Conservation (phyloP, 2,888 invertebrate species). For the Sphaerophoria rueppellii region DNA sequence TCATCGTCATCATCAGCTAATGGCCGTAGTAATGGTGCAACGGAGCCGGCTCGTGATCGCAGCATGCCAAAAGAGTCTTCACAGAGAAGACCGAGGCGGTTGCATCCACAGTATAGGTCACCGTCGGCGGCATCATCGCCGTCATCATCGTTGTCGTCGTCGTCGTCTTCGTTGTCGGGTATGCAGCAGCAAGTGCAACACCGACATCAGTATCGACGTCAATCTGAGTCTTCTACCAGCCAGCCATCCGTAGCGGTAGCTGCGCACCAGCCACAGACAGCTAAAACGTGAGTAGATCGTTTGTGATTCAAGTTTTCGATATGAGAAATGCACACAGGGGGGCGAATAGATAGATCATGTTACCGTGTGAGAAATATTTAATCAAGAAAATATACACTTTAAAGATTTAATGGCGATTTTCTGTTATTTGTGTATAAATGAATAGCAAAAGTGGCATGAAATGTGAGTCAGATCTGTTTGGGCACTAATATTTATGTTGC, state of each 20-base stretch:
- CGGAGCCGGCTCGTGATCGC: slow-evolving; percentile 59
- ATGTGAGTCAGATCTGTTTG: neutral
- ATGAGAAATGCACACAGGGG: neutral
- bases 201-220: slow-evolving; percentile 71
- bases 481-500: no score
- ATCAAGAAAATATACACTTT: slow-evolving; percentile 1
- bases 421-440: neutral
- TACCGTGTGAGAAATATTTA: slow-evolving; percentile 8
- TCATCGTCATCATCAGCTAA: slow-evolving; percentile 13
- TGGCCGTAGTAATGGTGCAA: slow-evolving; percentile 43
- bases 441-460: neutral
- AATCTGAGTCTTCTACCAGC: slow-evolving; percentile 50
- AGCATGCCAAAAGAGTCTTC: slow-evolving; percentile 49
- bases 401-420: neutral
- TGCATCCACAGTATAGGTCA: slow-evolving; percentile 68
- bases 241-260: slow-evolving; percentile 39
- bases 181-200: slow-evolving; percentile 61
- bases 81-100: slow-evolving; percentile 17
- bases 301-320: neutral
- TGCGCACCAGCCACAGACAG: slow-evolving; percentile 72
- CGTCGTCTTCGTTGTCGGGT: slow-evolving; percentile 61
- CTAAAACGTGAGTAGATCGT: slow-evolving; percentile 80
- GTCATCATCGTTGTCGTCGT: slow-evolving; percentile 50
- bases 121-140: slow-evolving; percentile 62
- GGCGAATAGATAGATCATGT: slow-evolving; percentile 11